Conservation (phyloP, 2,113 vertebrate species). For the Xiphophorus couchianus region DNA sequence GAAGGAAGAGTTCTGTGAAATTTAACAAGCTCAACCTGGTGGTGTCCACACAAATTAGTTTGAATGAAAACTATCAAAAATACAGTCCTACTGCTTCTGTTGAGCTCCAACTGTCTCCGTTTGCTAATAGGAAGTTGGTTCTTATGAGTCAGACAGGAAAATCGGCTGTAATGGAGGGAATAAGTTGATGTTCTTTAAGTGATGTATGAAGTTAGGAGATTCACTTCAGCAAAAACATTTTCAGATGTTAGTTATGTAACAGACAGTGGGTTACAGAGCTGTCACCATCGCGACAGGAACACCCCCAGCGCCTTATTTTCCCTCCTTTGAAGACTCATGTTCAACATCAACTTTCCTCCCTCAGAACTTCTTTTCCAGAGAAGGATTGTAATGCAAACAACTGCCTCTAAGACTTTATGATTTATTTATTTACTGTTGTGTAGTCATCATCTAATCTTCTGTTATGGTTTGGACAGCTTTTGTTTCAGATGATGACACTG, state of each 20-base stretch:
- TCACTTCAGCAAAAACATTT: constrained; percentile 55
- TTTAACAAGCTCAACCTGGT: not conserved
- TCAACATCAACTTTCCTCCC: constrained; percentile 19
- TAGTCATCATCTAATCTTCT: not conserved
- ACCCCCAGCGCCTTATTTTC: constrained; percentile 4
- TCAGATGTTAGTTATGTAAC: constrained; percentile 76
- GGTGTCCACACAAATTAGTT: not conserved
- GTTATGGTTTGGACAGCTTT: not conserved
- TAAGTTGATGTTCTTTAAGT: constrained; percentile 34
- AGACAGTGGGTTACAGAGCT: constrained; percentile 52
- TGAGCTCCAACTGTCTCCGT: not conserved
- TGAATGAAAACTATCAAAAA: not conserved
- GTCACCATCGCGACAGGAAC: not conserved
- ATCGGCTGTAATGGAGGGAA: constrained; percentile 17
- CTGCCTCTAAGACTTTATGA: not conserved
- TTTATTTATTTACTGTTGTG: not conserved
- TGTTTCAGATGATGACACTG: not conserved
- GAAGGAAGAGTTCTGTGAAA: constrained; percentile 17
- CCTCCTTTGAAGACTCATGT: not conserved
- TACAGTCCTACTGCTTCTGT: not conserved
- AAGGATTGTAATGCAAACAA: not conserved
- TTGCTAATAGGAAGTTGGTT: not conserved
- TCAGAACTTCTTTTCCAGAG: not conserved
- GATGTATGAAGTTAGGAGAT: constrained; percentile 59
- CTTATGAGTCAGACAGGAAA: constrained; percentile 15